Evolutionary conservation across 1,140 invertebrate genomes (phyloP).

Genomic region (Drosophila malerkotliana): DNA sequence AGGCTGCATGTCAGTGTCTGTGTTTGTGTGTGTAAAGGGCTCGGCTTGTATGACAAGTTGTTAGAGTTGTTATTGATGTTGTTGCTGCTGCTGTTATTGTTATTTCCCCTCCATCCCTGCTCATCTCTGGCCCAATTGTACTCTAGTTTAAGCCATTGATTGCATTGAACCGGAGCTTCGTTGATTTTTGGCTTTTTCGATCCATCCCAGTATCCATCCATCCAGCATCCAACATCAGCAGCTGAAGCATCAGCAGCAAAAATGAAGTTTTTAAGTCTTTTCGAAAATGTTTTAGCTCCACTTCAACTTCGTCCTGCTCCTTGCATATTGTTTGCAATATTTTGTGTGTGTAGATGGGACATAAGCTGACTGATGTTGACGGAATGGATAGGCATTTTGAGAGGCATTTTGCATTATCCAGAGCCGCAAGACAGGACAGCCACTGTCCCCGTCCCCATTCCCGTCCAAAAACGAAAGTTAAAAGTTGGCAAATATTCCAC

Average conservation of each 20-base stretch:
- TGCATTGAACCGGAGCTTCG: slow-evolving; percentile 58
- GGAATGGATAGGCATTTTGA: slow-evolving; percentile 55
- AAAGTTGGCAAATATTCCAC: slow-evolving; percentile 13
- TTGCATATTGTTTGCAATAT: slow-evolving; percentile 3
- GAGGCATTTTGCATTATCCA: slow-evolving; percentile 50
- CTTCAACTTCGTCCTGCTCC: background rate
- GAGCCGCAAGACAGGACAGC: slow-evolving; percentile 11
- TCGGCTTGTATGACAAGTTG: slow-evolving; percentile 74
- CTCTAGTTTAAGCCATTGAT: slow-evolving; percentile 73
- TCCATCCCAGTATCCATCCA: background rate
- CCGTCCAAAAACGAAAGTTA: slow-evolving; percentile 7
- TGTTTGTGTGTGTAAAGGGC: slow-evolving; percentile 28
- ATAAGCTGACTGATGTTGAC: slow-evolving; percentile 65
- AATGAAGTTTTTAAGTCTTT: slow-evolving; percentile 62
- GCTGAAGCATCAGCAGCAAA: slow-evolving; percentile 10
- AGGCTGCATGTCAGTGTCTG: slow-evolving; percentile 15
- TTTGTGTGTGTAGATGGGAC: slow-evolving; percentile 33
- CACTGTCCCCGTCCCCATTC: background rate
- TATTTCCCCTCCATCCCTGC: slow-evolving; percentile 1
- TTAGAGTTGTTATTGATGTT: slow-evolving; percentile 61
- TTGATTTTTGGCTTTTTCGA: slow-evolving; percentile 58
- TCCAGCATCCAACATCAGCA: slow-evolving; percentile 6
- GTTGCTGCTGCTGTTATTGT: slow-evolving; percentile 32
- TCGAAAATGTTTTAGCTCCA: slow-evolving; percentile 58
- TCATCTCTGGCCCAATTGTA: slow-evolving; percentile 4